Evolutionary conservation across 2,888 invertebrate genomes (phyloP).

Genomic region (Noctua pronuba): DNA sequence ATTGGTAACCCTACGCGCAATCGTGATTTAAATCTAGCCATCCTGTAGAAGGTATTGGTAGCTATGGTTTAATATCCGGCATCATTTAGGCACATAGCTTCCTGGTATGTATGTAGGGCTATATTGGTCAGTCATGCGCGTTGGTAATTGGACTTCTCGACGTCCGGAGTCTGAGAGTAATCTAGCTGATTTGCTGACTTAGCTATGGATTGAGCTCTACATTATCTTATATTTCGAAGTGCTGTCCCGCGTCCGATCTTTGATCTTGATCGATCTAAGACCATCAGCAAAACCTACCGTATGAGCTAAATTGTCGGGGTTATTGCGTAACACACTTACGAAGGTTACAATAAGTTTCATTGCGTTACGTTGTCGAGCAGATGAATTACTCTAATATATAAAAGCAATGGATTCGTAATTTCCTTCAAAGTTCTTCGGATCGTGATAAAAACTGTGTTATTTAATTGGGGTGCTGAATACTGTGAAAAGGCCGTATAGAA

Average conservation of each 20-base stretch:
- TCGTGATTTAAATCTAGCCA: background rate
- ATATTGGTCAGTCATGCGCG: background rate
- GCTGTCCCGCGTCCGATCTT: background rate
- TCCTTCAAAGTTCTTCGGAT: background rate
- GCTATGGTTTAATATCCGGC: background rate
- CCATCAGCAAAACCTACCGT: background rate
- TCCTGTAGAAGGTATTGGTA: background rate
- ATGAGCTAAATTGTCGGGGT: background rate
- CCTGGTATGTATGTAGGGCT: background rate
- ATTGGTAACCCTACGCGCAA: background rate
- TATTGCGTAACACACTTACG: background rate
- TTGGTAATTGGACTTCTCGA: background rate
- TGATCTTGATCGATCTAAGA: no score
- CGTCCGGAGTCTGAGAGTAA: background rate
- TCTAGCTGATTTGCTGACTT: background rate
- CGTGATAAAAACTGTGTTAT: no score
- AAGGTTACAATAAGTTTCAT: background rate
- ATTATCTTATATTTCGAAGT: background rate
- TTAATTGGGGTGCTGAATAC: no score
- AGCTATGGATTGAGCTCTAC: background rate
- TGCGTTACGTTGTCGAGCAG: background rate
- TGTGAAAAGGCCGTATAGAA: no score
- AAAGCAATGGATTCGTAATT: background rate
- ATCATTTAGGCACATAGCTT: background rate
- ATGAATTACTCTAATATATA: background rate